Base-by-base conservation (phyloP, 2,888 invertebrate species). In the Epinotia bilunana region DNA sequence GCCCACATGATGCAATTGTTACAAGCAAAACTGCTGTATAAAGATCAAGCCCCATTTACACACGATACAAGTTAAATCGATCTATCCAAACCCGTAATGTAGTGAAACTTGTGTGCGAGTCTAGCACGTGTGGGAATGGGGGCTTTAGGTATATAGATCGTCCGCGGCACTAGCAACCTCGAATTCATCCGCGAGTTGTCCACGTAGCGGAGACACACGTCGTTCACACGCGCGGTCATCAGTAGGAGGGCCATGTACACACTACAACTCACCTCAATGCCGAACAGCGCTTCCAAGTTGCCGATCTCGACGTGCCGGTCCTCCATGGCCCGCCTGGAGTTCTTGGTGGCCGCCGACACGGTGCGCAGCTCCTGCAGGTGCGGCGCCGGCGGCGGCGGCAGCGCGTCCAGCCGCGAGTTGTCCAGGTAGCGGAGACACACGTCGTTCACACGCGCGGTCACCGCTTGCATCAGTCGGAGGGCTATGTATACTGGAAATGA, bases 261-360 rank as follows among this genome's bases (percentile, higher is more conserved):
- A 61, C 18, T 18, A 7, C 18, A 43, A 84, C 86, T 85, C 86
- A 97, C 97, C 95, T 97, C 95, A 81, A 97, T 94, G 83, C 96
- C 96, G 90, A 98, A 98, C 80, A 98, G 95, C 23, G 96, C 95
- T 88, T 98, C 97, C 83, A 98, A 95, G 86, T 98, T 97, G 68
- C 97, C 97, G 76, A 98, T 95, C 83, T 97, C 95, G 4, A 98
- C 96, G 86, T 98, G 97, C 65, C 98, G 95, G 89, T 99, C 99
- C 91, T 99, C 99, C 99, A 99, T 99, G 86, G 95, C 96, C 75
- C 98, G 95, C 72, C 98, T 95, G 53, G 95, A 95, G 91, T 99
- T 99, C 91, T 97, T 98, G 43, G 96, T 95, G 71, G 97, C 97
- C 83, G 95, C 96, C 49, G 95, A 95, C 78, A 96, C 96, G 81